Percentiles rank a stretch among this genome's conserved stretches.
These are phyloP conservation scores for Oplegnathus fasciatus DNA, from an alignment of 2,113 vertebrate genomes.

Conservation along the genomic window DNA sequence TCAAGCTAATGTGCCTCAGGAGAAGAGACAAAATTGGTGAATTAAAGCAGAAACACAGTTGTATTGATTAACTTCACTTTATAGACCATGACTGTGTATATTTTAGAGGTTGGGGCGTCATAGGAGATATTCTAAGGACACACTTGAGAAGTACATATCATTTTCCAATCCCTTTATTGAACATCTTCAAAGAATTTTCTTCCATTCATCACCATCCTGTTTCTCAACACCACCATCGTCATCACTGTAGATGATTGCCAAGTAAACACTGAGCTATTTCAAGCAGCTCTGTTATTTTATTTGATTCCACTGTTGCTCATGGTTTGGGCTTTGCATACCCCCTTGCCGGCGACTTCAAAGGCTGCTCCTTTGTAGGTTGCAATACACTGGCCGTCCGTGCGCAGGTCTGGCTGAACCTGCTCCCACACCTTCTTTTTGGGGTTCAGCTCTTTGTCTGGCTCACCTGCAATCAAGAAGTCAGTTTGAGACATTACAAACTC, in stretches of 20 bases:
- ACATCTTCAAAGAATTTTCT: slow-evolving; percentile 71
- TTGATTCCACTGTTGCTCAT: slow-evolving; percentile 96
- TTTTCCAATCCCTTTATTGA: slow-evolving; percentile 75
- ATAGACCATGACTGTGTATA: slow-evolving; percentile 26
- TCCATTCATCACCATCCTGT: slow-evolving; percentile 42
- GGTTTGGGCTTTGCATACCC: slow-evolving; percentile 92
- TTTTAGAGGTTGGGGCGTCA: slow-evolving; percentile 10
- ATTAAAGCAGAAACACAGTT: slow-evolving; percentile 49
- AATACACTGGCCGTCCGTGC: slow-evolving; percentile 89
- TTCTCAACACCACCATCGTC: slow-evolving; percentile 33
- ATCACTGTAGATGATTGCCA: slow-evolving; percentile 41
- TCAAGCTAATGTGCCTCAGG: slow-evolving; percentile 53
- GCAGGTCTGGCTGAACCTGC: slow-evolving; percentile 94
- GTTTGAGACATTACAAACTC: slow-evolving; percentile 1
- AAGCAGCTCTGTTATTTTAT: slow-evolving; percentile 78
- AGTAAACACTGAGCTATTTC: slow-evolving; percentile 50
- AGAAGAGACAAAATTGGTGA: slow-evolving; percentile 9
- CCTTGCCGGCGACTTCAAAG: slow-evolving; percentile 94
- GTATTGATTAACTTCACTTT: slow-evolving; percentile 49
- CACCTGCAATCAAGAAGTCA: slow-evolving; percentile 83
- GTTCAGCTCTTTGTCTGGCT: slow-evolving; percentile 97
- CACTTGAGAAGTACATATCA: slow-evolving; percentile 4
- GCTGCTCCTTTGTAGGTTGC: slow-evolving; percentile 94
- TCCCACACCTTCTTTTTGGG: slow-evolving; percentile 99
- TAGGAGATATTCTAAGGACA: slow-evolving; percentile 18